Evolutionary conservation across 2,797 vertebrate species (phyloP), one percentile per base, ranked within the genome.

Genomic region (Sebastes oblongus): DNA sequence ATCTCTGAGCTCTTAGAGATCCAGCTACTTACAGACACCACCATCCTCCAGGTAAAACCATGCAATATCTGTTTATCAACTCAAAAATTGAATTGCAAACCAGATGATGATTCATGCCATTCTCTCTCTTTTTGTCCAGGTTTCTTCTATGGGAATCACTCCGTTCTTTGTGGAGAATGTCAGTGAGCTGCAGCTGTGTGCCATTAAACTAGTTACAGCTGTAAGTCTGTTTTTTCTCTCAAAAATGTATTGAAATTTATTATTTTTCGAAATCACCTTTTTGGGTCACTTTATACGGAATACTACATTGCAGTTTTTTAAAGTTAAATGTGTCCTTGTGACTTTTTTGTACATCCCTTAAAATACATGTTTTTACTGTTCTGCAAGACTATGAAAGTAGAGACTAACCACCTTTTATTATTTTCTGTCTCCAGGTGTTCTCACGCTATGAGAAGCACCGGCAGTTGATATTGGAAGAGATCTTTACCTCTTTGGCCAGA

Each of bases 91-190:
- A 4, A 20, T 59, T 24, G 12, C 32, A 59, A 32, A 65, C 11
- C 25, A 66, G 5, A 36, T 20, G 27, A 50, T 66, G 12, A 62
- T 24, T 77, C 1, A 25, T 72, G 2, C 0, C 2, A 3, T 65
- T 66, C 4, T 36, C 1, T 62, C 22, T 11, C 56, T 8, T 11
- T 52, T 58, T 7, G 3, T 24, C 30, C 84, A 99, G 98, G 96
- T 99, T 84, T 99, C 98, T 2, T 99, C 98, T 0, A 99, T 99
- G 98, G 98, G 98, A 88, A 99, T 99, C 93, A 99, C 98, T 75
- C 98, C 98, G 3, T 99, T 99, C 94, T 99, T 99, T 95, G 98
- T 99, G 89, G 98, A 99, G 96, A 98, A 97, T 87, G 98, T 99
- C 94, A 99, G 98, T 91, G 98, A 99, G 89, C 93, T 99, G 86